Base-by-base conservation (phyloP, 2,888 invertebrate species). In the Heteromurus nitidus region DNA sequence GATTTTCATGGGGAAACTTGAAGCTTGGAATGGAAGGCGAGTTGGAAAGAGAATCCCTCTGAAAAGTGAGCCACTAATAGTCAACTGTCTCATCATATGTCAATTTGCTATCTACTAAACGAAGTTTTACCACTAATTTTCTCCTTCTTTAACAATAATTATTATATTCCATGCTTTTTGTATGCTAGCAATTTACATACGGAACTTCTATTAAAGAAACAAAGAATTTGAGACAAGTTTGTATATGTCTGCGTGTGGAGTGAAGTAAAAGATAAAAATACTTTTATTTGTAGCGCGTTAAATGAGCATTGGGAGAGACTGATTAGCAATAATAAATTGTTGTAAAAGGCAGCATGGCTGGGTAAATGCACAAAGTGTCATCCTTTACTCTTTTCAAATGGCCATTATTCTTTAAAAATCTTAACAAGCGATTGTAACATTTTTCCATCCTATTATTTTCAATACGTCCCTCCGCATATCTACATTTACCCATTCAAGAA, bases 41-140 rank as follows among this genome's bases (percentile, higher is more conserved):
- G n/a, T n/a, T n/a, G n/a, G n/a, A n/a, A n/a, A n/a, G n/a, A n/a
- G n/a, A n/a, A n/a, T n/a, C n/a, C n/a, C n/a, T n/a, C n/a, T n/a
- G n/a, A n/a, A n/a, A n/a, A 9, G 47, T 3, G 3, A n/a, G 26
- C 9, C 20, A 20, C 24, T 20, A 55, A 42, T 24, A 26, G 50
- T 74, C 53, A 36, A 60, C 58, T 77, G 77, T 70, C 77, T 60
- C 76, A 26, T 68, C 77, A 77, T 53, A 36, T 77, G 77, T 53
- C 76, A 70, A 69, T 77, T 62, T 77, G 62, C 47, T 70, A 69
- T 77, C 68, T 68, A 2, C n/a, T 60, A 42, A 67, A 42, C 58
- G 18, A 44, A 42, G 22, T 70, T 70, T 75, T 67, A 58, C 75
- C 62, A 77, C 60, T 42, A 77, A 77, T 77, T 77, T 77, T 77